Evolutionary conservation across 2,797 vertebrate species (phyloP).

Genomic region (Chrosomus eos): DNA sequence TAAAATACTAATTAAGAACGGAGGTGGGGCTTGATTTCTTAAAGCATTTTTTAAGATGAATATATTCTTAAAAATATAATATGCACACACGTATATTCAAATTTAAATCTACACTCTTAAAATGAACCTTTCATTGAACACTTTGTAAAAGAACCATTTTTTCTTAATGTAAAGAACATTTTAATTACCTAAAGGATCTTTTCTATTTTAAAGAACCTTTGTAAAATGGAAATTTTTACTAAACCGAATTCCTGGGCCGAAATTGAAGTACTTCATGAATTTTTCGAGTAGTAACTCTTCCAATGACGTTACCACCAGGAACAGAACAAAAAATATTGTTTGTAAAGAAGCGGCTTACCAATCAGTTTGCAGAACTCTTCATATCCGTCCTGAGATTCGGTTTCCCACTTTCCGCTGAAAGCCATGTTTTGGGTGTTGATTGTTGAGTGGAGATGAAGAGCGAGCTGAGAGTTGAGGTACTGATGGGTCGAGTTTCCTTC

Average conservation of each 20-base stretch:
- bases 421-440: conserved; percentile 77
- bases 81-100: background rate
- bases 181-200: background rate
- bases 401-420: conserved; percentile 90
- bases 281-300: background rate
- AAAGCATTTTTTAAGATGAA: background rate
- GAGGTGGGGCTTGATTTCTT: background rate
- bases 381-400: conserved; percentile 89
- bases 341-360: conserved; percentile 76
- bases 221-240: background rate
- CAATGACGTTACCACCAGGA: background rate
- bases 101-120: background rate
- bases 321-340: background rate
- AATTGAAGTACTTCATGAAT: background rate
- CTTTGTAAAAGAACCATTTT: background rate
- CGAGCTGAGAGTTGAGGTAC: conserved; percentile 66
- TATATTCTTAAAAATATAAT: background rate
- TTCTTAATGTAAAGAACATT: background rate
- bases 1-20: background rate
- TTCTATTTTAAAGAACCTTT: background rate
- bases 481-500: conserved; percentile 37
- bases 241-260: too few species aligned
- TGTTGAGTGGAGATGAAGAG: conserved; percentile 52
- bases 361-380: conserved; percentile 87
- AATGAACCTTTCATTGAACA: background rate